Percentiles rank a stretch among this genome's conserved stretches.
phyloP scores from a whole-genome alignment of 1,140 invertebrate species.

The Musca vetustissima region DNA sequence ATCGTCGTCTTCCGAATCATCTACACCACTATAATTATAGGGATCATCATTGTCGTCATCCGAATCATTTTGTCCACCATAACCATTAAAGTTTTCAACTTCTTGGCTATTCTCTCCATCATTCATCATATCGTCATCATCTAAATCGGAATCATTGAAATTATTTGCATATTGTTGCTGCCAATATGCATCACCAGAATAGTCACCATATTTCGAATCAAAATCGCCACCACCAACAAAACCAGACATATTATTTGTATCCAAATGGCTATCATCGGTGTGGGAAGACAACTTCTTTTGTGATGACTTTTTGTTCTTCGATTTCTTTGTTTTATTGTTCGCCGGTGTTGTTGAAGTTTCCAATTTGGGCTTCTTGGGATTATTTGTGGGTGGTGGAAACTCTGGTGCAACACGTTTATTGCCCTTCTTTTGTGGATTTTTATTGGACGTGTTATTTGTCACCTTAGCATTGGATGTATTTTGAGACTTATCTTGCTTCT shows the following conservation, averaged over 20 bases:
- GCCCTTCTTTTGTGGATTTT: neutral
- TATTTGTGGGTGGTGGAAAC: neutral
- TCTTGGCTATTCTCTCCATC: no score
- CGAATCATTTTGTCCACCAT: no score
- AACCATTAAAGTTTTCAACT: no score
- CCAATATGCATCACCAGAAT: no score
- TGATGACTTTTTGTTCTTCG: neutral
- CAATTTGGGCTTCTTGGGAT: neutral
- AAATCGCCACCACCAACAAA: slow-evolving; percentile 5
- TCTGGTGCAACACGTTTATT: neutral
- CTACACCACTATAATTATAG: neutral
- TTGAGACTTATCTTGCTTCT: neutral
- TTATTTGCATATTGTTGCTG: no score
- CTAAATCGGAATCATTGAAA: no score
- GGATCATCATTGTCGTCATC: neutral
- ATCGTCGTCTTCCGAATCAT: neutral
- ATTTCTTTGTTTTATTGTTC: neutral
- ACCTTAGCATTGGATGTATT: neutral
- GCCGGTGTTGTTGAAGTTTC: neutral
- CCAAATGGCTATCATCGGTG: neutral
- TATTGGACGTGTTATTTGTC: neutral
- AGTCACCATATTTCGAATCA: neutral
- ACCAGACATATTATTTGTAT: neutral
- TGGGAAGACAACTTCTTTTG: neutral
- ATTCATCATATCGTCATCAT: no score